Evolutionary conservation across 2,797 vertebrate genomes (phyloP), one percentile per base, ranked within the genome.

Genomic region (Manis javanica): DNA sequence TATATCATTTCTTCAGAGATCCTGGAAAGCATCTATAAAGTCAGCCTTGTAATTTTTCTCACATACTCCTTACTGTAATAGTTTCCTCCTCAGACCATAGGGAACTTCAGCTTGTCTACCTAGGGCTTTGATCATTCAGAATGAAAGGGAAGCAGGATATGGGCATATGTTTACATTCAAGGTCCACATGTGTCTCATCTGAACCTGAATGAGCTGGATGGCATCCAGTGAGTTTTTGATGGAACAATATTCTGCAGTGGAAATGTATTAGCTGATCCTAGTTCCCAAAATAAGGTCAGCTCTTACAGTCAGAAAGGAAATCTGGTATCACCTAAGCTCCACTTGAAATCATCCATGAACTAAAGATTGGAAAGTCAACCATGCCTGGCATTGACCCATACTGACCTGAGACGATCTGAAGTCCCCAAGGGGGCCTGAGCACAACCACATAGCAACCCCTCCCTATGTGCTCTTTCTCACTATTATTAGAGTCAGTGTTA

Each of bases 161-260:
- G 68, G 23, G 10, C 23, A 29, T 3, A 31, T 0, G 5, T 29
- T 53, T 19, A 7, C n/a, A 9, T 9, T 1, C 1, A 0, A 34
- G 5, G 8, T 31, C 42, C 12, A 1, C 5, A 4, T 0, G 1
- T 18, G 7, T 64, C 24, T 72, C 61, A 37, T n/a, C 31, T 57
- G 59, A 88, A 74, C 23, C 0, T 49, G 14, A 93, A 51, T 14
- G 3, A 77, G 5, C 13, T 34, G 7, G 23, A 49, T 18, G 31
- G 46, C 19, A 89, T n/a, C 11, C 34, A 49, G 0, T 24, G 46
- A 53, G 4, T 39, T 91, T 64, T 61, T 49, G 49, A 72, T 55
- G 29, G 42, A 23, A 18, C 1, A 31, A 51, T 23, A 66, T 6
- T 78, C 23, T n/a, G 5, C 39, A 85, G 0, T 7, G 0, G 37